Base-by-base conservation (phyloP, 2,888 invertebrate species). In the Ectobius pallidus region DNA sequence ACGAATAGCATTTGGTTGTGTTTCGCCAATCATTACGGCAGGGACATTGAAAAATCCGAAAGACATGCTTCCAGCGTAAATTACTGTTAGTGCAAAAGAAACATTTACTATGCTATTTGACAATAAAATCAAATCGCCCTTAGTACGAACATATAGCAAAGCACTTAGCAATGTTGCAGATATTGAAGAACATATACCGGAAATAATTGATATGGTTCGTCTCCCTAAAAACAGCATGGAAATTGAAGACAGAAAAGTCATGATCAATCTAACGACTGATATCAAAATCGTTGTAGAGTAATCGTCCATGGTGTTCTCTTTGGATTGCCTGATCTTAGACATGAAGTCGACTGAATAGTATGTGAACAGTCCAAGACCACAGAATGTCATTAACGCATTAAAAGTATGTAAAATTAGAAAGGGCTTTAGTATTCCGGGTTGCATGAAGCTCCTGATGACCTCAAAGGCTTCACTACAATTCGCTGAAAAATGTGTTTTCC, bases 311-410 rank as follows among this genome's bases (percentile, higher is more conserved):
- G 30, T n/a, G 27, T 58, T 7, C 16, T 9, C n/a, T n/a, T 30
- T 30, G n/a, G 2, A 0, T 30, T 27, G 9, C 22, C 69, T 39
- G 22, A 72, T 61, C n/a, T 32, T 20, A 11, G 68, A 58, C 6
- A 92, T 85, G 71, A 93, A 90, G 78, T 92, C 91, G 0, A 92
- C 91, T 0, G 92, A 92, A 80, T 93, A 93, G 83, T 92, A 93
- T 70, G 93, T 91, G 71, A 92, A 88, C 16, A 93, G 85, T 79
- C 91, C 92, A 20, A 92, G 92, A 67, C 93, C 93, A 4, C 92
- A 91, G 52, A 91, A 83, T 76, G 91, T 89, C 81, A 92, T 92
- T 75, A 92, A 85, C 77, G 91, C 82, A 80, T 91, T 91, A 83
- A 93, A 92, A 0, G 89, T 84, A 78, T 91, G 90, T 78, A 92